Conservation (phyloP, 2,113 vertebrate genomes). For the Rutilus rutilus region DNA sequence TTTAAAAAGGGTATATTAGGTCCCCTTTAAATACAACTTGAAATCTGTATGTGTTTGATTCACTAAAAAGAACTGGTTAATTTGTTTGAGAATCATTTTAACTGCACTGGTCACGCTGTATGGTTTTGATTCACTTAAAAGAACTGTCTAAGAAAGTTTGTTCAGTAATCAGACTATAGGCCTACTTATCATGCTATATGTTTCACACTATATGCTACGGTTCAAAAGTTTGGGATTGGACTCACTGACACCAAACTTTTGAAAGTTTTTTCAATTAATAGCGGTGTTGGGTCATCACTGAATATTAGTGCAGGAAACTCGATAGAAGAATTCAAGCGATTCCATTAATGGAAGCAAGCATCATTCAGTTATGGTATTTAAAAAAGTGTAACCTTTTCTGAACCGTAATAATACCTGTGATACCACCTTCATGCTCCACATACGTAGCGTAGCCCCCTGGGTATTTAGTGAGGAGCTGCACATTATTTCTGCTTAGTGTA, state of each 20-base stretch:
- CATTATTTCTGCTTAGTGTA: conserved; percentile 38
- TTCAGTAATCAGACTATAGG: background rate
- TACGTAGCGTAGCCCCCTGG: background rate
- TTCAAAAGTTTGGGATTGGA: background rate
- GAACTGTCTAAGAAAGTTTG: background rate
- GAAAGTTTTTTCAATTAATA: background rate
- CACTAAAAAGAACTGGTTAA: background rate
- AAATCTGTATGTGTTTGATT: background rate
- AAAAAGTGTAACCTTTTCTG: background rate
- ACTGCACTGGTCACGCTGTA: background rate
- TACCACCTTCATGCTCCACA: background rate
- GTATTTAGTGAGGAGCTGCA: background rate
- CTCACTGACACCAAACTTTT: background rate
- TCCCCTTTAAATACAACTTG: too few relatives aligned
- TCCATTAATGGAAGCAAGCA: background rate
- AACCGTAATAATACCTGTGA: background rate
- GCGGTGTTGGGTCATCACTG: too few relatives aligned
- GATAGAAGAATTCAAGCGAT: background rate
- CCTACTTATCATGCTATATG: background rate
- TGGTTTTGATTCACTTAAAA: background rate
- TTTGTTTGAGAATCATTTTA: background rate
- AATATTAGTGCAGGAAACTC: too few relatives aligned
- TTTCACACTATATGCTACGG: background rate
- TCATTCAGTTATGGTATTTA: background rate
- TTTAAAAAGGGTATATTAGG: too few relatives aligned